Evolutionary conservation across 2,888 invertebrate genomes (phyloP).

Genomic region (Xestia sexstrigata): DNA sequence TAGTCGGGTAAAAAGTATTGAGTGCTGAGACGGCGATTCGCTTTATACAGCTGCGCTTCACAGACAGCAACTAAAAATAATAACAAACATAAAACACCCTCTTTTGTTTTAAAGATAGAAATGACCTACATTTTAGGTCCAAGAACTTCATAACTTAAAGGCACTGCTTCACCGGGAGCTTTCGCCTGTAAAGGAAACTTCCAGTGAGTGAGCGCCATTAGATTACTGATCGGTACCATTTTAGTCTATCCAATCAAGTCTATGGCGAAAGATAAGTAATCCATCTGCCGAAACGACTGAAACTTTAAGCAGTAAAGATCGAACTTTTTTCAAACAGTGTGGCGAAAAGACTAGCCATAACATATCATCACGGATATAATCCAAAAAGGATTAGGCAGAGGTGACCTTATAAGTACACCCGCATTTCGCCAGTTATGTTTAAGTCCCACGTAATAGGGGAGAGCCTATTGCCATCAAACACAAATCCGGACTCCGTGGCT

Average conservation of each 20-base stretch:
- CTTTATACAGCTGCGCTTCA: too few species aligned
- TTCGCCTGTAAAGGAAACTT: neutral
- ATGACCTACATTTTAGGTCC: neutral
- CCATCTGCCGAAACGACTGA: neutral
- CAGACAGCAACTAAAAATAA: too few species aligned
- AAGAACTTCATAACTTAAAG: neutral
- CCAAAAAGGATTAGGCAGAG: too few species aligned
- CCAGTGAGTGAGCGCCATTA: neutral
- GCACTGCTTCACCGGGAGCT: neutral
- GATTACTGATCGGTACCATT: neutral
- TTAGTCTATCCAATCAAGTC: slow-evolving; percentile 1
- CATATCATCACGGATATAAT: too few species aligned
- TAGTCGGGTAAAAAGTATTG: too few species aligned
- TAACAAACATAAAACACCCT: neutral
- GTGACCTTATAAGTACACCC: too few species aligned
- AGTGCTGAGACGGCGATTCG: too few species aligned
- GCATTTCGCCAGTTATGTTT: too few species aligned
- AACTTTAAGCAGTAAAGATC: slow-evolving; percentile 19
- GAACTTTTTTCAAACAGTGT: slow-evolving; percentile 49
- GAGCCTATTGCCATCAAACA: too few species aligned
- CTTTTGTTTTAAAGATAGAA: neutral
- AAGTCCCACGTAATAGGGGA: too few species aligned
- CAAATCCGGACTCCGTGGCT: too few species aligned
- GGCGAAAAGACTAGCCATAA: slow-evolving; percentile 71
- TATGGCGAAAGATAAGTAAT: neutral